phyloP scores from a whole-genome alignment of 2,797 vertebrate genomes.

The Myotis vivesi region DNA sequence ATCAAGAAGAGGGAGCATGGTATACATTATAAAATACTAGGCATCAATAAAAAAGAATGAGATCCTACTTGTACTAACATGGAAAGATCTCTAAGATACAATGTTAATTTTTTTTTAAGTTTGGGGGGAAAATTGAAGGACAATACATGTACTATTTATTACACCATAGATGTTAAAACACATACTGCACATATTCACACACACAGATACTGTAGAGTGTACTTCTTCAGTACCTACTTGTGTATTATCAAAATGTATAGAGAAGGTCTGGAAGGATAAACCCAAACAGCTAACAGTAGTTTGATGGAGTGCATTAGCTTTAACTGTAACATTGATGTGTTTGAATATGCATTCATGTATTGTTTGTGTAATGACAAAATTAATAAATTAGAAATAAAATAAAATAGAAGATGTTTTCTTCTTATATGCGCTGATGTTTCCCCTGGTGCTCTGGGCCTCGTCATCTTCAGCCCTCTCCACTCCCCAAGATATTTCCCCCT shows the following conservation, averaged over 20 bases:
- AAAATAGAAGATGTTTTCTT: conserved; percentile 58
- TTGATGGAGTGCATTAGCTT: conserved; percentile 65
- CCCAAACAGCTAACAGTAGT: conserved; percentile 60
- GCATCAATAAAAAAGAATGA: background rate
- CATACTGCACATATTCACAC: background rate
- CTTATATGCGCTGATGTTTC: conserved; percentile 43
- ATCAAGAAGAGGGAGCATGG: background rate
- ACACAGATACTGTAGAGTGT: conserved; percentile 38
- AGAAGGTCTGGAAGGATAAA: conserved; percentile 49
- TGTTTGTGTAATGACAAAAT: conserved; percentile 69
- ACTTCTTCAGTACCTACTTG: conserved; percentile 46
- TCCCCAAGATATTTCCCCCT: background rate
- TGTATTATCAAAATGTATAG: conserved; percentile 56
- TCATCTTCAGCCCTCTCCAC: background rate
- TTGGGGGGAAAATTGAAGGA: background rate
- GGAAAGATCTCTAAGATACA: conserved; percentile 14
- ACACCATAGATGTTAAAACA: conserved; percentile 32
- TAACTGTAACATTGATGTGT: conserved; percentile 70
- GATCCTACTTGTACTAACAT: background rate
- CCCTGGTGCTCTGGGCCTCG: background rate
- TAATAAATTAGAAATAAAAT: conserved; percentile 76
- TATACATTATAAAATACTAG: background rate
- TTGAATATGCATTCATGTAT: conserved; percentile 72
- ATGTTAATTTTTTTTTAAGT: background rate
- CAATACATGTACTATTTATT: conserved; percentile 10